phyloP scores from a whole-genome alignment of 2,888 invertebrate species.

The Shargacucullia verbasci region DNA sequence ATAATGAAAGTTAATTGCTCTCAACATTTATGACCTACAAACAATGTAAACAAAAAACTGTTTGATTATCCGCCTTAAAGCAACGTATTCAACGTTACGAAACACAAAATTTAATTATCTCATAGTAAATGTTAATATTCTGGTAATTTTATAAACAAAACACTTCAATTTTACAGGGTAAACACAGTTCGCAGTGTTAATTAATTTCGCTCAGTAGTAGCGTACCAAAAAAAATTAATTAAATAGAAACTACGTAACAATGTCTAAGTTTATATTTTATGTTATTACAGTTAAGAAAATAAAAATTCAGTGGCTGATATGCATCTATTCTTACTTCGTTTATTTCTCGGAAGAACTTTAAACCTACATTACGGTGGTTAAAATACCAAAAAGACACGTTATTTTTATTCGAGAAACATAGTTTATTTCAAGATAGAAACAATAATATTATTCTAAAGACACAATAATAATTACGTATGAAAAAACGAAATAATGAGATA shows the following conservation, averaged over 20 bases:
- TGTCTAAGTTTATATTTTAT: not conserved
- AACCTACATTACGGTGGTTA: no score
- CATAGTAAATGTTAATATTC: slow-evolving; percentile 19
- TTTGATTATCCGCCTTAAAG: slow-evolving; percentile 21
- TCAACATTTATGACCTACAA: slow-evolving; percentile 43
- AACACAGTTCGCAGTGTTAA: slow-evolving; percentile 8
- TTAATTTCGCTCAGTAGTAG: slow-evolving; percentile 11
- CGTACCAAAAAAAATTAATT: slow-evolving; percentile 5
- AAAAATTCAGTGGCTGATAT: not conserved
- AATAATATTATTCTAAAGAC: no score
- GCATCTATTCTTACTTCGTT: no score
- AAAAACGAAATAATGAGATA: no score
- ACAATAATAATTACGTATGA: no score
- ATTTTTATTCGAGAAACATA: no score
- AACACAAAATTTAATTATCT: slow-evolving; percentile 16
- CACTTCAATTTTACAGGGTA: slow-evolving; percentile 9
- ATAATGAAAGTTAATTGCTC: slow-evolving; percentile 44
- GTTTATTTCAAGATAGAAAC: no score
- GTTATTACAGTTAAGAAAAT: not conserved
- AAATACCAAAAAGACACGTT: no score
- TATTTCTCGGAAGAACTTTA: no score
- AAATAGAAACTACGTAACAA: not conserved
- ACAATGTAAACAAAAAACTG: slow-evolving; percentile 42
- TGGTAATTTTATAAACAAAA: slow-evolving; percentile 27
- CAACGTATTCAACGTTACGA: slow-evolving; percentile 5